Evolutionary conservation across 2,797 vertebrate species (phyloP), one percentile per base, ranked within the genome.

Genomic region (Leptatherina wallacei): DNA sequence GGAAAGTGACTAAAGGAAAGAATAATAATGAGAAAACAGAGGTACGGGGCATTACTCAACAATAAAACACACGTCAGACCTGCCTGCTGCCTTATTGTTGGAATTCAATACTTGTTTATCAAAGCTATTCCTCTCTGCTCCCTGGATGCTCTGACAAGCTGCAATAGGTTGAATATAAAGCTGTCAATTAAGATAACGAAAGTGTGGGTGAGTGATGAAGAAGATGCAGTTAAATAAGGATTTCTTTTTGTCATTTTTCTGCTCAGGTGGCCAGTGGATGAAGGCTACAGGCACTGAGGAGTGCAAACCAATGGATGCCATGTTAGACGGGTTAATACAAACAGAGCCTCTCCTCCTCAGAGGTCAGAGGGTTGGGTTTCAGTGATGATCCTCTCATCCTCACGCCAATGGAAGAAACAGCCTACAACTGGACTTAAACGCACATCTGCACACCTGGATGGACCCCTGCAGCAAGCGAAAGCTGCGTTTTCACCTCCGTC

Each of bases 1-100:
- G 88, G 86, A 90, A 90, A 88, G 70, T 81, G 75, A 78, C 65
- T 73, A 69, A 86, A 87, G 85, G 82, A 91, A 92, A 91, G 85
- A 85, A 83, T 85, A 88, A 89, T 90, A 91, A 71, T 72, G 78
- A 89, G 70, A 82, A 82, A 75, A 78, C 77, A 75, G 73, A 77
- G 55, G 72, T 78, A 61, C 74, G 54, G 77, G 71, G 82, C 75
- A 83, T 89, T 89, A 78, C 65, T 63, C 55, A 76, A 85, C 77
- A 89, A 82, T 84, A 83, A 80, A 75, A 61, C 65, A 58, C 61
- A 85, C 32, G 66, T 85, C 85, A 82, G 35, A 75, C 52, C 71
- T 44, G 79, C 70, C 61, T 49, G 30, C 68, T 57, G 72, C 69
- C 77, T 78, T 75, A 73, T 69, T 83, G 65, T 60, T 65, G 12